phyloP scores from a whole-genome alignment of 2,797 vertebrate species.

The Coluber constrictor region DNA sequence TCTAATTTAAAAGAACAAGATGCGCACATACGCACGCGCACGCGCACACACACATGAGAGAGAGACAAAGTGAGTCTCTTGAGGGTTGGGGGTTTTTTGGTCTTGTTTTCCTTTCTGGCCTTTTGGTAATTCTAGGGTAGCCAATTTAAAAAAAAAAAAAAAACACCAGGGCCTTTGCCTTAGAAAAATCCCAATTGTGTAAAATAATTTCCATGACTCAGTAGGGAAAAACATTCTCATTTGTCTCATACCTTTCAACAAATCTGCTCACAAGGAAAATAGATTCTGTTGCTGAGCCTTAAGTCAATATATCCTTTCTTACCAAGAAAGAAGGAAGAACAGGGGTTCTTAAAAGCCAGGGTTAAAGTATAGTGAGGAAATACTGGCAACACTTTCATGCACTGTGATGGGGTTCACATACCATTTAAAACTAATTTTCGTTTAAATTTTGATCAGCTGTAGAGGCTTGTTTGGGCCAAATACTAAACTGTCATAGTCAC shows the following conservation, averaged over 20 bases:
- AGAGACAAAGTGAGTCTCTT: neutral
- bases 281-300: neutral
- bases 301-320: neutral
- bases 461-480: neutral
- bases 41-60: neutral
- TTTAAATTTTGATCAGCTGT: neutral
- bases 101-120: neutral
- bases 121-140: neutral
- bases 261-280: neutral
- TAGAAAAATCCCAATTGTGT: neutral
- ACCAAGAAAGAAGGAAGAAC: neutral
- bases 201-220: neutral
- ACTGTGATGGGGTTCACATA: neutral
- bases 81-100: neutral
- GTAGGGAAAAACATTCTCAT: neutral
- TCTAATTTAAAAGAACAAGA: neutral
- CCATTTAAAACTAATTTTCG: neutral
- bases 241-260: neutral
- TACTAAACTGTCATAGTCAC: neutral
- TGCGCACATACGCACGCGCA: neutral
- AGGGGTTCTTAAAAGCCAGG: neutral
- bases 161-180: neutral
- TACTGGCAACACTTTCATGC: neutral
- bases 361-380: neutral
- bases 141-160: neutral